Evolutionary conservation across 2,797 vertebrate species (phyloP).

Genomic region (Tragelaphus oryx): DNA sequence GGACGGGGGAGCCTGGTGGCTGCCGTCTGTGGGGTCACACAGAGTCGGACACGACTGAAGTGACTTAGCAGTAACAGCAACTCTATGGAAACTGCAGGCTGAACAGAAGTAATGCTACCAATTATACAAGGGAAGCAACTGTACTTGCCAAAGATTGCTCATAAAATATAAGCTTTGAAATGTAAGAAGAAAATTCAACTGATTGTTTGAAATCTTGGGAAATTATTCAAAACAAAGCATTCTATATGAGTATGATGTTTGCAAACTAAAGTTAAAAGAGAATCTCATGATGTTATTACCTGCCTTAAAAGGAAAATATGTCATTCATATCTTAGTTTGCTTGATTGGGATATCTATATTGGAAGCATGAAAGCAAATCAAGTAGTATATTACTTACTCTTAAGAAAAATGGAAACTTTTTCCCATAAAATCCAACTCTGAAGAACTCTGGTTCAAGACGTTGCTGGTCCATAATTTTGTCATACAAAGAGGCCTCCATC

Average conservation of each 20-base stretch:
- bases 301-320: neutral
- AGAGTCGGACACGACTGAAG: too few relatives aligned
- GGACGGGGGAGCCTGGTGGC: too few relatives aligned
- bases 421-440: slow-evolving; percentile 97
- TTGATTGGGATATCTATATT: neutral
- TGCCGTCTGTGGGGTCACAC: too few relatives aligned
- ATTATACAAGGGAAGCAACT: neutral
- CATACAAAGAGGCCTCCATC: slow-evolving; percentile 98
- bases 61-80: too few relatives aligned
- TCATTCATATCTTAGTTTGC: neutral
- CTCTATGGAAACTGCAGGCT: neutral
- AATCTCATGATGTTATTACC: neutral
- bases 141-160: neutral
- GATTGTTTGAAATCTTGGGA: neutral
- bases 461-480: slow-evolving; percentile 99
- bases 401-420: slow-evolving; percentile 99
- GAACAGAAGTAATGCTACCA: neutral
- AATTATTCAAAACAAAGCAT: neutral
- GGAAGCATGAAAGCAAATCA: neutral
- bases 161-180: neutral
- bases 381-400: slow-evolving; percentile 84
- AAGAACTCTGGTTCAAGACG: slow-evolving; percentile 98
- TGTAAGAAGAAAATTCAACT: neutral
- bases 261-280: neutral
- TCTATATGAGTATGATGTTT: neutral